A percentile compares a stretch with the other conserved stretches of the same genome.
phyloP scores from a whole-genome alignment of 2,888 invertebrate genomes.

The Brassicogethes aeneus region DNA sequence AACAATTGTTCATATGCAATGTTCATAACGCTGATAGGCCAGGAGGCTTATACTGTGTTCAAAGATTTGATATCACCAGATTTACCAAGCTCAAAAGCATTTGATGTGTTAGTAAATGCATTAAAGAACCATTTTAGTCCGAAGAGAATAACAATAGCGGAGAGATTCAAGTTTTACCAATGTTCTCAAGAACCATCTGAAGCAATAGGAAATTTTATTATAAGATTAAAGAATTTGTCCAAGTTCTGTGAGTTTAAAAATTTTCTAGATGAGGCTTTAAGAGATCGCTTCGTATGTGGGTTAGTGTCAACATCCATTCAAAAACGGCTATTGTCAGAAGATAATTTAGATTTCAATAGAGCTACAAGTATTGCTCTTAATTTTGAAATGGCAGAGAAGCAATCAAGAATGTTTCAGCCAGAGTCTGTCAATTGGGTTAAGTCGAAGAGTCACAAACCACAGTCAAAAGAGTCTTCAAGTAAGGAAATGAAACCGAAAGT shows the following conservation, averaged over 20 bases:
- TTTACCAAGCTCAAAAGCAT: slow-evolving; percentile 5
- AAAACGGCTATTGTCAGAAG: not conserved
- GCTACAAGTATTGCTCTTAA: not conserved
- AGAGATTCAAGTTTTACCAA: slow-evolving; percentile 5
- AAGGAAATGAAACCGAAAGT: not conserved
- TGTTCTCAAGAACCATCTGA: slow-evolving; percentile 4
- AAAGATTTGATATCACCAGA: slow-evolving; percentile 5
- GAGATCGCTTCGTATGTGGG: not conserved
- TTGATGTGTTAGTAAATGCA: not conserved
- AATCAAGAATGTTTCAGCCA: not conserved
- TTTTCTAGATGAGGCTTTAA: not conserved
- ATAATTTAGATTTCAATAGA: not conserved
- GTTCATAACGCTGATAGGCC: too few relatives aligned
- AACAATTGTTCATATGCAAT: too few relatives aligned
- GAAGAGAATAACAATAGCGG: slow-evolving; percentile 1
- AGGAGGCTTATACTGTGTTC: too few relatives aligned
- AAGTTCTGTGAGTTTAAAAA: slow-evolving; percentile 3
- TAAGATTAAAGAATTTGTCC: slow-evolving; percentile 1
- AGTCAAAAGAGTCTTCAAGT: not conserved
- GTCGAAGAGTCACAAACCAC: not conserved
- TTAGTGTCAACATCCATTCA: not conserved
- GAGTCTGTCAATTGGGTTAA: not conserved
- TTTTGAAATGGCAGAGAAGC: not conserved
- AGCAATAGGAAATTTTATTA: too few relatives aligned
- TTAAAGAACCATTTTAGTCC: slow-evolving; percentile 5